Conservation (phyloP, 2,113 vertebrate species). For the Psammodynastes pulverulentus region DNA sequence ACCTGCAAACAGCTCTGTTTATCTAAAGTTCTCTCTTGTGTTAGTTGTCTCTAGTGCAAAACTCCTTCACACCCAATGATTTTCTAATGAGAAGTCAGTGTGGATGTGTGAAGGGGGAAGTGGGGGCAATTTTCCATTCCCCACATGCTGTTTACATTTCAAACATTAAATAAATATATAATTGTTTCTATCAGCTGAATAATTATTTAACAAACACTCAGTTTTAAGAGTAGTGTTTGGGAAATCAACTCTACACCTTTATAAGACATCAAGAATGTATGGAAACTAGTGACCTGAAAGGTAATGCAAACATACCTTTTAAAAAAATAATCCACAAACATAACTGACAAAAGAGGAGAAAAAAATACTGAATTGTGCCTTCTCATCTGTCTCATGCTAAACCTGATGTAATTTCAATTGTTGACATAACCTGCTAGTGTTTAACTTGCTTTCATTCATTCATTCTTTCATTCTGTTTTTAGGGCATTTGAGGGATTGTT, state of each 20-base stretch:
- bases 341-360: neutral
- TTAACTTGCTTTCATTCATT: neutral
- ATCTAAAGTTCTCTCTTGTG: slow-evolving; percentile 7
- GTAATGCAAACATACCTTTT: slow-evolving; percentile 63
- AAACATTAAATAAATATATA: slow-evolving; percentile 78
- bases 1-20: slow-evolving; percentile 23
- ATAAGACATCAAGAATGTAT: slow-evolving; percentile 63
- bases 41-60: slow-evolving; percentile 26
- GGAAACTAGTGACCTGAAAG: slow-evolving; percentile 62
- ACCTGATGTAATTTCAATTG: slow-evolving; percentile 13
- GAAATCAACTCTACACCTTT: slow-evolving; percentile 62
- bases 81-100: slow-evolving; percentile 49
- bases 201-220: slow-evolving; percentile 77
- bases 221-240: slow-evolving; percentile 63
- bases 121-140: slow-evolving; percentile 60
- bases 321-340: slow-evolving; percentile 17
- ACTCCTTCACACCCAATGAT: slow-evolving; percentile 2
- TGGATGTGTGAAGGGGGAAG: slow-evolving; percentile 49
- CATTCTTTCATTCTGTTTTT: neutral
- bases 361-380: slow-evolving; percentile 19
- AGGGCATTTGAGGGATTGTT: neutral
- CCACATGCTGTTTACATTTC: slow-evolving; percentile 75
- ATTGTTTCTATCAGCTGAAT: slow-evolving; percentile 76
- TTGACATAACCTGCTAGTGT: slow-evolving; percentile 33
- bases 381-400: slow-evolving; percentile 37